Base-by-base conservation (phyloP, 1,140 invertebrate genomes). In the Archivesica marissinica region DNA sequence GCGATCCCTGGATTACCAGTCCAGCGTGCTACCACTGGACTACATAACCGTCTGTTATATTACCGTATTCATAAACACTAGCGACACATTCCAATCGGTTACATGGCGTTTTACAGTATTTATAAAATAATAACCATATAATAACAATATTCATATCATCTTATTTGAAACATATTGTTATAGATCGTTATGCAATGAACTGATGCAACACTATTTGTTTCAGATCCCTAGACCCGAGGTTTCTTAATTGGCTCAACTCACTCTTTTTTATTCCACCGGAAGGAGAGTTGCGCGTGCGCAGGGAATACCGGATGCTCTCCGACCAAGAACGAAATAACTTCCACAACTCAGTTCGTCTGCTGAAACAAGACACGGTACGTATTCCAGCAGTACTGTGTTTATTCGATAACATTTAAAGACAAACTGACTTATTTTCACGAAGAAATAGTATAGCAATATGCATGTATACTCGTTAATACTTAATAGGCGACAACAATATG, bases 301-400 rank as follows among this genome's bases (percentile, higher is more conserved):
- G 92, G 59, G 94, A 95, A 86, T 94, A 94, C 82, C 87, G 94
- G 47, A 91, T 89, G 86, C 75, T 95, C 66, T 90, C 90, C 0
- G 92, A 93, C 74, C 82, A 88, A 44, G 93, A 95, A 78, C 80
- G 93, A 59, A 86, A 88, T 15, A 82, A 89, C 17, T 93, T 93
- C 66, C 93, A 94, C 86, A 87, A 86, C 54, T 93, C 92, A 17
- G 64, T 95, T 44, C 90, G 91, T 28, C 79, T 90, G 20, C 66
- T 95, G 33, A 95, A 95, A 82, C 79, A 87, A 64, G 92, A 93
- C 76, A 93, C 93, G 85, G 94, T 94, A 87, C 90, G 93, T 82
- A 86, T n/a, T n/a, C n/a, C n/a, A n/a, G n/a, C n/a, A n/a, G n/a
- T n/a, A n/a, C n/a, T n/a, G n/a, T n/a, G n/a, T n/a, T n/a, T n/a